These are phyloP conservation scores for Fulica atra DNA, from an alignment of 2,113 vertebrate species.

Conservation along the genomic window DNA sequence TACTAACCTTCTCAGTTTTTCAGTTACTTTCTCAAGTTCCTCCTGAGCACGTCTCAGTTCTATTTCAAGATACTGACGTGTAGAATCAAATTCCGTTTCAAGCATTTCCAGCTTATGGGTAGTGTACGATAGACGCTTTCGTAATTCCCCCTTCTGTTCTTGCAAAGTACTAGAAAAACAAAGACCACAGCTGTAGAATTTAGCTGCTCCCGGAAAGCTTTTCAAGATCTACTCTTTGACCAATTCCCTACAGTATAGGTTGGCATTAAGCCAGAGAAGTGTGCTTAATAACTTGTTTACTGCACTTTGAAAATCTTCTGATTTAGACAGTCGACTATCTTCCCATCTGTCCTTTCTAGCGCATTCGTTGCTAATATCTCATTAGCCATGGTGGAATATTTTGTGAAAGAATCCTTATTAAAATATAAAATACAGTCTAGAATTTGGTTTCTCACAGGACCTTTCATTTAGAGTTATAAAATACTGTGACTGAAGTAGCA, in stretches of 20 bases:
- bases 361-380: background rate
- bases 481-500: background rate
- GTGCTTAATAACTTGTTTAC: slow-evolving; percentile 36
- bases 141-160: slow-evolving; percentile 96
- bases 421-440: background rate
- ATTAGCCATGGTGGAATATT: background rate
- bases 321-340: background rate
- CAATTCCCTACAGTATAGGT: background rate
- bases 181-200: slow-evolving; percentile 65
- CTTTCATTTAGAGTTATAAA: background rate
- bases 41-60: slow-evolving; percentile 93
- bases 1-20: slow-evolving; percentile 91
- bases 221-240: slow-evolving; percentile 27
- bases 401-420: background rate
- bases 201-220: slow-evolving; percentile 21
- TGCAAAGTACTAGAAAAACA: slow-evolving; percentile 87
- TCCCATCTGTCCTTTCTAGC: slow-evolving; percentile 28
- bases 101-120: slow-evolving; percentile 95
- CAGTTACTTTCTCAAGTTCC: slow-evolving; percentile 94
- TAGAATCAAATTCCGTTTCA: slow-evolving; percentile 93
- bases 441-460: background rate
- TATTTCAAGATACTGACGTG: slow-evolving; percentile 93
- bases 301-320: slow-evolving; percentile 26
- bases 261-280: slow-evolving; percentile 18
- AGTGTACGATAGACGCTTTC: slow-evolving; percentile 91